Evolutionary conservation across 23 tunicate genomes (phyloP), one percentile per base, ranked within the genome.

Genomic region (Ciona savignyi): DNA sequence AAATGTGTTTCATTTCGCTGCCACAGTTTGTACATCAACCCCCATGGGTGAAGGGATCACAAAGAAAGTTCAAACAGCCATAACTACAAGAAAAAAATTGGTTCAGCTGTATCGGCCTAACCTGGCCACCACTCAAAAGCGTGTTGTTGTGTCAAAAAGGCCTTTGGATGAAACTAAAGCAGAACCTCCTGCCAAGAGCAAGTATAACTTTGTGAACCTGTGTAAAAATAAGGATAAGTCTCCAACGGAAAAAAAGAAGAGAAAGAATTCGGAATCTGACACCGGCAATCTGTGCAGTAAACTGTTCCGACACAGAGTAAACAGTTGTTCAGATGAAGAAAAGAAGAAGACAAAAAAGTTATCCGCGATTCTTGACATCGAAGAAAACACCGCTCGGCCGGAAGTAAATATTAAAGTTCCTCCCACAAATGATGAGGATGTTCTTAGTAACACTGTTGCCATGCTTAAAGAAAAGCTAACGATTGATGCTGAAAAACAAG

Each of bases 1-100:
- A 77, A 87, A 87, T 56, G 75, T 87, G 23, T 87, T 87, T 71
- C 79, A 65, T 34, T 87, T 63, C 35, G 95, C 95, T 11, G 71
- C 78, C 19, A 87, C 95, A 1, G 86, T 87, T 0, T 63, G 35
- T 4, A 20, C 85, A 30, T 60, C 56, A 11, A 49, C 86, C n/a
- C 72, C 71, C 24, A 75, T 77, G 35, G 74, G 81, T 23, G 82
- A 87, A 2, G 64, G 60, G 4, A 70, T 87, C 22, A 84, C 70
- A 49, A 81, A 70, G 2, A 70, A 71, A 70, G 86, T 87, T 23
- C 62, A 83, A 65, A 72, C 70, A 25, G 95, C 86, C 4, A 87
- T 87, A 1, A 34, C 63, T 20, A 30, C 30, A 23, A 70, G 77
- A 21, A 71, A 75, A 9, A 75, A 62, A 60, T n/a, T 49, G 29